Base-by-base conservation (phyloP, 2,888 invertebrate species). In the Drosophila neonasuta region DNA sequence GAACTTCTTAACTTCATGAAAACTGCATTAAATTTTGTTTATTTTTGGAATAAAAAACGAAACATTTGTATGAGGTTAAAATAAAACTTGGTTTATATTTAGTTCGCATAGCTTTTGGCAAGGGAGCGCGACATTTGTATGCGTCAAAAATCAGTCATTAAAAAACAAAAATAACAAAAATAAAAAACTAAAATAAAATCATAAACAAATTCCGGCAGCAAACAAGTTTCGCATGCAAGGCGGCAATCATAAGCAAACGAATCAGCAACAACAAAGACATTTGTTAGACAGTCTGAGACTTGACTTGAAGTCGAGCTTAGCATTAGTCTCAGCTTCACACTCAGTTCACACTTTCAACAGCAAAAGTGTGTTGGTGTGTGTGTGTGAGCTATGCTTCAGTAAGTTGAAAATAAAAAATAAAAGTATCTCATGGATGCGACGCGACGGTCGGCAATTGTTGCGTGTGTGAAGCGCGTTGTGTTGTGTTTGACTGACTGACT, bases 351-450 rank as follows among this genome's bases (percentile, higher is more conserved):
- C 87, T 83, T 70, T 68, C 64, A 24, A 24, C 24, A 24, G 24
- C 24, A 24, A 5, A 24, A 24, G 24, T 24, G 24, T 6, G 15
- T 24, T 5, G 24, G 13, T 24, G 5, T 24, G 24, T 24, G 24
- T 24, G 24, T 24, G 24, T 24, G 68, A 67, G 70, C 36, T 58
- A 71, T 58, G 80, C 74, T 71, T 74, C 76, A 81, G 74, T 76
- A 71, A 74, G 60, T 59, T 67, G 5, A 15, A 24, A 68, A 65
- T 68, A 51, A 80, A 80, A 83, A 65, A 68, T 54, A 80, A 80
- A 83, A 71, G 73, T 78, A 87, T 86, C 78, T 73, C 75, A 73
- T 82, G 70, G 86, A 80, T 85, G 76, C 68, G 24, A 24, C 6
- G 24, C 24, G 24, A 24, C 24, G 57, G 50, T 71, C 48, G 45